Base-by-base conservation (phyloP, 2,888 invertebrate genomes). In the Herminia tarsipennalis region DNA sequence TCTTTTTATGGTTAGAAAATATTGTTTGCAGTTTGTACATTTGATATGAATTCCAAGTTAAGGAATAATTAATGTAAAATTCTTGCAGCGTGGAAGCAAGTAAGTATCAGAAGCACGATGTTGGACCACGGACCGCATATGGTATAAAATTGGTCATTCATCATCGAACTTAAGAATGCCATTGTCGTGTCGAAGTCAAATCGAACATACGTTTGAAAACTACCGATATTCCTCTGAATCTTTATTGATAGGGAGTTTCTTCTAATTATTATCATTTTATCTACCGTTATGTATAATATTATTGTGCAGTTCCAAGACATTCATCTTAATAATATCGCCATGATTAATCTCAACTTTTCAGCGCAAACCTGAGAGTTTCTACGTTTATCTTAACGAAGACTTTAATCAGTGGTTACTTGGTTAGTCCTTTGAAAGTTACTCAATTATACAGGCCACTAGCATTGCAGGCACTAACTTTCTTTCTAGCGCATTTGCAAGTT, bases 401-500 rank as follows among this genome's bases (percentile, higher is more conserved):
- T 33, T 32, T 18, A 25, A 25, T 18, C 13, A 18, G 24, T 16
- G 25, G 18, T 9, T 13, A 4, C 10, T 4, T 2, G 18, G 30
- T 56, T 2, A 21, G 30, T 56, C 46, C 56, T 62, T 61, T 49
- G 47, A 47, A 52, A 61, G 38, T 60, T 48, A 45, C 30, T 50
- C 28, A 53, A 61, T 56, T 48, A 65, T 40, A 55, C 60, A 52
- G 25, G 20, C 48, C 12, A 22, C 29, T 34, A 42, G 40, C 8
- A 37, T n/a, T 18, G 20, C 27, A 43, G 32, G 24, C 37, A 22
- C 24, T 48, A 44, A 62, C 44, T 53, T 65, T 55, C 55, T 43
- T 51, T 54, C 47, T 22, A 34, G 9, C 13, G 39, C 48, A 60
- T 60, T 65, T 56, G 44, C 66, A 60, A 62, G 39, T 60, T 44